phyloP scores from a whole-genome alignment of 2,888 invertebrate genomes.

The Cerastis leucographa region DNA sequence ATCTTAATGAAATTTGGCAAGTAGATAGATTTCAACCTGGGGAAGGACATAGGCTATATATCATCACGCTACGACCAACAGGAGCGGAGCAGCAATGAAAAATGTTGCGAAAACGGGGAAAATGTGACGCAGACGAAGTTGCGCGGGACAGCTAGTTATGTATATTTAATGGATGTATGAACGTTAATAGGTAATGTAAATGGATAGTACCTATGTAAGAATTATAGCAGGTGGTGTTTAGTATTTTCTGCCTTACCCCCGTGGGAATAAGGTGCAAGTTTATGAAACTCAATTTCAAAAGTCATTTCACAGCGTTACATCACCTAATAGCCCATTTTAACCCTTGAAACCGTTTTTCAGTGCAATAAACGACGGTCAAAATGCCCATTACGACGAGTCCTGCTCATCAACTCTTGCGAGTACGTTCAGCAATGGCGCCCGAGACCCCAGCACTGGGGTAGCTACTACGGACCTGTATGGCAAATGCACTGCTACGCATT shows the following conservation, averaged over 20 bases:
- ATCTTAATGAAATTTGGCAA: no score
- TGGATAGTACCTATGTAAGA: not conserved
- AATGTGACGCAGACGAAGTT: no score
- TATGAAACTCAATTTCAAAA: not conserved
- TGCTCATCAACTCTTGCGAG: slow-evolving; percentile 99
- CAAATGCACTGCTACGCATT: slow-evolving; percentile 99
- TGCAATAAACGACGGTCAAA: slow-evolving; percentile 99
- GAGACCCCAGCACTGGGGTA: slow-evolving; percentile 99
- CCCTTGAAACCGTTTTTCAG: slow-evolving; percentile 80
- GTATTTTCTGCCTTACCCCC: not conserved
- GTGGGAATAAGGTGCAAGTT: not conserved
- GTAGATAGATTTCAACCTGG: no score
- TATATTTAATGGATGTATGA: not conserved
- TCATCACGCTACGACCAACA: no score
- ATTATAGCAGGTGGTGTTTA: not conserved
- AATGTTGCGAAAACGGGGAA: no score
- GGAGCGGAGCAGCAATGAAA: no score
- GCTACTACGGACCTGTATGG: slow-evolving; percentile 99
- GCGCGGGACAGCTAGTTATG: no score
- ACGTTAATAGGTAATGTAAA: not conserved
- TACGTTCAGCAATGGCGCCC: slow-evolving; percentile 99
- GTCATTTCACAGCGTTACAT: not conserved
- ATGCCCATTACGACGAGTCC: slow-evolving; percentile 99
- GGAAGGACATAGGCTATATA: no score
- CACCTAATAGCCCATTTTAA: not conserved